Base-by-base conservation (phyloP, 2,888 invertebrate species). In the Tortrix viridana region DNA sequence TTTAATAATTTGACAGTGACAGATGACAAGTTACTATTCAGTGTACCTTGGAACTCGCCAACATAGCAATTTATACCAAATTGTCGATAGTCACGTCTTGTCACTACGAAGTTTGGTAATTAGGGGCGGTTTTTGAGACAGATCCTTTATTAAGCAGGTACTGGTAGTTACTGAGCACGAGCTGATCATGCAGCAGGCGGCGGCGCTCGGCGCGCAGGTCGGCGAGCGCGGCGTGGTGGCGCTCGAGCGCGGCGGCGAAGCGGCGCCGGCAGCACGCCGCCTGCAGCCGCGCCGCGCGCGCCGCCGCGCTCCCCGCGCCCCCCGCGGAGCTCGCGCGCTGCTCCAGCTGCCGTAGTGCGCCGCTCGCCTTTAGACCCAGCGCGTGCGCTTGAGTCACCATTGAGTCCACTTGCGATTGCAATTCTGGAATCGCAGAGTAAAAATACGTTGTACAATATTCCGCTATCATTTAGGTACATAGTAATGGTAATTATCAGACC, bases 361-460 rank as follows among this genome's bases (percentile, higher is more conserved):
- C 91, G 74, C 93, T 88, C 67, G 93, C 82, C 76, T 91, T 89
- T 65, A 89, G 82, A 6, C 93, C 93, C 2, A 89, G 83, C 56
- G 87, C 92, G 73, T 92, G 89, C 66, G 93, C 92, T 47, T 88
- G 86, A 68, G 91, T 90, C 71, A 93, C 93, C 69, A 93, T 86
- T 32, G 84, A 84, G 68, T 95, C 95, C 79, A 95, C 79, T 79
- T 94, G 94, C 67, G 93, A 90, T 82, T 94, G 94, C 75, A 94
- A 83, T 59, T 92, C 95, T 95, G 81, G 57, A 64, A 56, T 5
- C 37, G 2, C 14, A 9, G 3, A 37, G 9, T 18, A 12, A 16
- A 5, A 18, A 1, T 20, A 44, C n/a, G 26, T n/a, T 48, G n/a
- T 32, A 26, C 9, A 18, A 14, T 12, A 37, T 22, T 23, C 23